Evolutionary conservation across 2,797 vertebrate genomes (phyloP), one percentile per base, ranked within the genome.

Genomic region (Sebastes melanostomus): DNA sequence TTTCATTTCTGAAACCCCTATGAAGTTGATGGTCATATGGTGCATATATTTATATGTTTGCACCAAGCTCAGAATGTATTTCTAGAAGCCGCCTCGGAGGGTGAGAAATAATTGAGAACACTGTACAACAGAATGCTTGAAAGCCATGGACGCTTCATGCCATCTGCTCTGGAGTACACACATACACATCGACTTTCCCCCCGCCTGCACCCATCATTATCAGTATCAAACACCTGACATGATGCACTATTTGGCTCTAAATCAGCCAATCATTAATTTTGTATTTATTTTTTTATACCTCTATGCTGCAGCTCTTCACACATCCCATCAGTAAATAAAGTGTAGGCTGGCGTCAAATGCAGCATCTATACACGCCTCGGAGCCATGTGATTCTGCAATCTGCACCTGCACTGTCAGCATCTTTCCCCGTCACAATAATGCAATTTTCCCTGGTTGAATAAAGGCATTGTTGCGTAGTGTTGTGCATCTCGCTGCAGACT

Each of bases 321-420:
- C 18, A 42, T 66, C 78, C 76, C 84, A 68, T 85, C 54, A 30
- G 61, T 60, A 79, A 78, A 80, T 80, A 78, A 77, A 80, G 25
- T 42, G 34, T 65, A 29, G 55, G 29, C 69, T 29, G 3, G 61
- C 80, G 85, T 89, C 81, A 85, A 80, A 87, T 27, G 60, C 36
- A 52, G 46, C 81, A 32, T 77, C 70, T 14, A n/a, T 63, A 13
- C 36, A 7, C 14, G 56, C 61, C 87, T 79, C 8, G 55, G 30
- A 66, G 54, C 80, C 75, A 75, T 34, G 67, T 75, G 85, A 82
- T 81, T 83, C 66, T 66, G 46, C 85, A 84, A 87, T 89, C 84
- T 71, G 72, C 66, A 79, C 77, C 72, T 91, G 88, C 91, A 78
- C 72, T 78, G 86, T 92, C 91, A 91, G 89, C 89, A 80, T 85